Conservation (phyloP, 2,797 vertebrate genomes). For the Diglossa cyanea region DNA sequence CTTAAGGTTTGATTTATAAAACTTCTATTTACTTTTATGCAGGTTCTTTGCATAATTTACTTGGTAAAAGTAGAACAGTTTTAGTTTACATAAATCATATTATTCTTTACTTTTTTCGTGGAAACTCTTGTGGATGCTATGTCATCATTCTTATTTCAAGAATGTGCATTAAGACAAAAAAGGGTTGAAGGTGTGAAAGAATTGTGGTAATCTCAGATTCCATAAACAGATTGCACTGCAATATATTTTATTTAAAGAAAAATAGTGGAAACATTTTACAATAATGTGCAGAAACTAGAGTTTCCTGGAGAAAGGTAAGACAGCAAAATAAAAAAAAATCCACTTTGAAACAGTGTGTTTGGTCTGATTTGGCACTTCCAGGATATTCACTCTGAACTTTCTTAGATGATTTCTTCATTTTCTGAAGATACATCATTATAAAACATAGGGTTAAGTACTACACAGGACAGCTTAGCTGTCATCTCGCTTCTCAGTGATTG, state of each 20-base stretch:
- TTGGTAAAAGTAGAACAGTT: not conserved
- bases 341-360: not conserved
- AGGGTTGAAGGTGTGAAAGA: not conserved
- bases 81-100: slow-evolving; percentile 5
- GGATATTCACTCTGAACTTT: not conserved
- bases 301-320: not conserved
- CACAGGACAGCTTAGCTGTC: not conserved
- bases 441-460: not conserved
- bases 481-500: not conserved
- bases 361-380: not conserved
- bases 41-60: not conserved
- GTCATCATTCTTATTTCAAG: slow-evolving; percentile 13
- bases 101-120: slow-evolving; percentile 11
- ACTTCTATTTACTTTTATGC: slow-evolving; percentile 33
- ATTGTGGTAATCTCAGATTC: not conserved
- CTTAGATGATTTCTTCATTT: not conserved
- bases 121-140: slow-evolving; percentile 15
- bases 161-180: not conserved
- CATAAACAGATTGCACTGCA: not conserved
- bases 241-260: slow-evolving; percentile 40
- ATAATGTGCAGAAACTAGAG: not conserved
- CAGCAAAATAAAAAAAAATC: not conserved
- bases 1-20: slow-evolving; percentile 51
- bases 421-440: not conserved
- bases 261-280: not conserved